A percentile compares a stretch with the other conserved stretches of the same genome.
These are phyloP conservation scores for Mormyrus iriodes DNA, from an alignment of 2,113 vertebrate species.

Conservation along the genomic window DNA sequence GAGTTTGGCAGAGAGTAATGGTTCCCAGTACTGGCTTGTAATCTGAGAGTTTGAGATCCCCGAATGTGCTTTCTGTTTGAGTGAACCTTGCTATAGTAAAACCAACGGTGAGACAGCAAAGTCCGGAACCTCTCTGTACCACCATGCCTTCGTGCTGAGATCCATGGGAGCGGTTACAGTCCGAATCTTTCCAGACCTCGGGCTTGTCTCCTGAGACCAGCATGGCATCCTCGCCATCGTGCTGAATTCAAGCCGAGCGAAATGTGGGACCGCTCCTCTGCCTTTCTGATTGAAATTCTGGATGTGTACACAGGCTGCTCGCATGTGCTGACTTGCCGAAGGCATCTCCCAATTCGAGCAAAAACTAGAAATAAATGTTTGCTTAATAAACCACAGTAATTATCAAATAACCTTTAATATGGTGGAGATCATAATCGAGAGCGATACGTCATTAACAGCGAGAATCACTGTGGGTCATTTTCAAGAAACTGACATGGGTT, in stretches of 20 bases:
- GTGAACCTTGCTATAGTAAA: background rate
- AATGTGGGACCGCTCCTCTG: background rate
- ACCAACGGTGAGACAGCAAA: background rate
- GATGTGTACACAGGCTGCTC: background rate
- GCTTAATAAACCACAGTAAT: conserved; percentile 4
- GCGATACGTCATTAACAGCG: background rate
- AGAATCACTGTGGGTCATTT: background rate
- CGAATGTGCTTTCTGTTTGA: background rate
- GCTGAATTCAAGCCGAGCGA: background rate
- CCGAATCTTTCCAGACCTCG: background rate
- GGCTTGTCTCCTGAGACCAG: background rate
- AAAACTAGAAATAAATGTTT: background rate
- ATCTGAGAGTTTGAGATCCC: background rate
- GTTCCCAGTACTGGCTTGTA: background rate
- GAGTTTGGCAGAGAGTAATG: background rate
- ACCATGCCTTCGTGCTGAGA: background rate
- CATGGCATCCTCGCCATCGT: background rate
- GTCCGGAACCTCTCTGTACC: background rate
- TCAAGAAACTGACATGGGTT: background rate
- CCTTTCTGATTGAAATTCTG: background rate
- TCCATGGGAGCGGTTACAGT: background rate
- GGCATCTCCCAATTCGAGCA: background rate
- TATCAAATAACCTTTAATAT: conserved; percentile 3
- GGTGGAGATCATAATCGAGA: background rate
- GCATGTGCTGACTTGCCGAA: background rate